Base-by-base conservation (phyloP, 2,113 vertebrate species). In the Vanacampus margaritifer region DNA sequence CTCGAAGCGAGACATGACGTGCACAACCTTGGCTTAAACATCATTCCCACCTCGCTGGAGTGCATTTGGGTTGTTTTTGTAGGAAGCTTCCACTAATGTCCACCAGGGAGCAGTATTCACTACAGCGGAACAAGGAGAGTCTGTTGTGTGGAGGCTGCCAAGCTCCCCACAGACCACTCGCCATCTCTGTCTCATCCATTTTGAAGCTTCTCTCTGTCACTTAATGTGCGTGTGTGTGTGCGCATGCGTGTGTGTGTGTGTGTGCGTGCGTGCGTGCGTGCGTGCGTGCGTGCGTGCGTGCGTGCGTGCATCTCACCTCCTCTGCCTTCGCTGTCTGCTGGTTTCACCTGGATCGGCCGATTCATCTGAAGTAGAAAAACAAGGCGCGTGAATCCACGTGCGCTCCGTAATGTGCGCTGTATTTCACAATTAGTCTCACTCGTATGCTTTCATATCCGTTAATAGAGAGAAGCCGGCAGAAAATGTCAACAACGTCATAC, bases 311-410 rank as follows among this genome's bases (percentile, higher is more conserved):
- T 78, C 75, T 89, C 81, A 92, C 92, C 92, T 88, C 92, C 92
- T 87, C 92, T 86, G 69, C 92, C 91, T 71, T 92, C 92, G 16
- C 92, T 93, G 86, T 93, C 92, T 50, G 92, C 92, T 14, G 91
- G 91, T 82, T 92, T 92, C 74, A 93, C 92, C 83, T 93, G 92
- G 81, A 93, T 93, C 48, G 92, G 90, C 37, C 91, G 88, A 83
- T 91, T 92, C 92, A 93, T 91, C 92, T 92, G 80, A 45, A 60
- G 73, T 23, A 8, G 41, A 62, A 70, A 85, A 73, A 86, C 45
- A 78, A 69, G 59, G 23, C 69, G 53, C 23, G 26, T 73, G 10
- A 76, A 67, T 56, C 70, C 71, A 76, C 67, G 67, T 69, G 65
- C 63, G 75, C 70, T 39, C 39, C n/a, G n/a, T n/a, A n/a, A n/a